phyloP scores from a whole-genome alignment of 2,113 vertebrate genomes.

The Sinocyclocheilus maitianheensis region DNA sequence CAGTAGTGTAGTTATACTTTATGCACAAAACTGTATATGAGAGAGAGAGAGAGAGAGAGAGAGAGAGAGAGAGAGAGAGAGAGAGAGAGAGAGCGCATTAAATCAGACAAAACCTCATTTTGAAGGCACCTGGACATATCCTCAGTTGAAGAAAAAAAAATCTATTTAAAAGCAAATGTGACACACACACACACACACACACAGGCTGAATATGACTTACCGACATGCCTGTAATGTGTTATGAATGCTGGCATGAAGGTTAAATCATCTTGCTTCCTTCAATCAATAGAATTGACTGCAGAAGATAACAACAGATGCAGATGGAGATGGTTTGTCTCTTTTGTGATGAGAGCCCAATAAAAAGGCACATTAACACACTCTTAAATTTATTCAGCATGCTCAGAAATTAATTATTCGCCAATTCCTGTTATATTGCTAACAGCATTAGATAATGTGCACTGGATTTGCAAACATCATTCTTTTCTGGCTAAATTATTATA shows the following conservation, averaged over 20 bases:
- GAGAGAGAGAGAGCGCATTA: too few relatives aligned
- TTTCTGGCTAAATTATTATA: background rate
- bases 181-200: too few relatives aligned
- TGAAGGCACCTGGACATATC: too few relatives aligned
- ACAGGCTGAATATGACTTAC: background rate
- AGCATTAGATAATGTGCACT: background rate
- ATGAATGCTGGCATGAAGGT: background rate
- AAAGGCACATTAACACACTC: background rate
- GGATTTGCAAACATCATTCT: background rate
- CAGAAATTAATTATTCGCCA: background rate
- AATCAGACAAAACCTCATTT: too few relatives aligned
- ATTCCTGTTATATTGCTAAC: conserved; percentile 7
- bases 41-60: too few relatives aligned
- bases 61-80: too few relatives aligned
- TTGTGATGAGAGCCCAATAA: conserved; percentile 18
- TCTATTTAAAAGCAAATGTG: background rate
- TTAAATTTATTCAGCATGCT: background rate
- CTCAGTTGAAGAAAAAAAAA: background rate
- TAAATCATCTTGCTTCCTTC: conserved; percentile 1
- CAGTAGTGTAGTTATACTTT: too few relatives aligned
- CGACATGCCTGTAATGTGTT: background rate
- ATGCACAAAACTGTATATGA: too few relatives aligned
- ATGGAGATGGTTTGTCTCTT: background rate
- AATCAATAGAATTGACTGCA: background rate
- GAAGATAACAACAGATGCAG: background rate